Evolutionary conservation across 2,113 vertebrate species (phyloP), one percentile per base, ranked within the genome.

Genomic region (Scartelaos histophorus): DNA sequence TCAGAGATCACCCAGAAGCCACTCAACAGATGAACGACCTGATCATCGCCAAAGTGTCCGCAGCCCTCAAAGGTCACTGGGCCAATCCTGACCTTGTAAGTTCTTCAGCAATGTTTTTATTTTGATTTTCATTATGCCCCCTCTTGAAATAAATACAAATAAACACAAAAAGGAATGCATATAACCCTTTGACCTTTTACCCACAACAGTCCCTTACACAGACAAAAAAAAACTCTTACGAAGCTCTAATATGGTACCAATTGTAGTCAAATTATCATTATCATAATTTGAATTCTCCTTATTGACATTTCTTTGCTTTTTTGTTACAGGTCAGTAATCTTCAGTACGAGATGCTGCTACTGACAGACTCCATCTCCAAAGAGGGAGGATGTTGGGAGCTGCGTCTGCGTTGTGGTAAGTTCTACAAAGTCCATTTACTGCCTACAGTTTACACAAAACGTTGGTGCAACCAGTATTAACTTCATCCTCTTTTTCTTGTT

Each of bases 371-470:
- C 13, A 99, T 99, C 89, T 97, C 97, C 0, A 98, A 95, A 82
- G 98, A 99, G 62, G 97, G 98, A 82, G 96, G 95, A 80, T 99
- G 98, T 91, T 99, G 98, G 98, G 98, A 99, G 84, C 93, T 99
- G 0, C 93, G 98, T 0, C 90, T 99, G 29, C 96, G 98, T 47
- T 99, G 98, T 74, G 97, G 98, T 99, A 83, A 94, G 96, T 5
- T n/a, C 17, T 5, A n/a, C 13, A 58, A 24, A 1, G 12, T 13
- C 56, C 13, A 15, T 58, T 24, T 58, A 47, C 16, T 13, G 46
- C 1, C 15, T 47, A 47, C 46, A 47, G 13, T 47, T 47, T 16
- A 10, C 51, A n/a, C 2, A 21, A 54, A 54, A 54, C 0, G 7
- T 19, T 21, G 11, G 19, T n/a, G 51, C 51, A 54, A 21, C 7